phyloP scores from a whole-genome alignment of 2,797 vertebrate species.

The Phaenicophaeus curvirostris region DNA sequence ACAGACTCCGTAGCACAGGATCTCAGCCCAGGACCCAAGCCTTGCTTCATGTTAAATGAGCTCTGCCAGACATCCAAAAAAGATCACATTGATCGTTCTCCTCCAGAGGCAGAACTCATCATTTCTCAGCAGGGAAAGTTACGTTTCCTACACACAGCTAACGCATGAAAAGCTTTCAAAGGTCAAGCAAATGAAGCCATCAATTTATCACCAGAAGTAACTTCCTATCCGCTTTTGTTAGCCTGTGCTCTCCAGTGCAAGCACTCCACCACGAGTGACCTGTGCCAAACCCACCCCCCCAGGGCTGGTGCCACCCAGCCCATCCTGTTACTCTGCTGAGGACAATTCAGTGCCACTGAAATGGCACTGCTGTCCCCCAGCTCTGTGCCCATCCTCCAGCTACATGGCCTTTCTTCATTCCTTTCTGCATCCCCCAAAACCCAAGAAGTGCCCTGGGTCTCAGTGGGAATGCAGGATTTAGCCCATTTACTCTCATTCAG shows the following conservation, averaged over 20 bases:
- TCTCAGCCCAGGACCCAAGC: neutral
- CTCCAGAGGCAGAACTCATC: neutral
- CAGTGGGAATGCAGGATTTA: neutral
- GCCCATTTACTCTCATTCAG: rapidly evolving
- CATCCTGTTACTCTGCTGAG: neutral
- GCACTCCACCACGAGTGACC: neutral
- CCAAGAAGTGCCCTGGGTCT: too few species aligned
- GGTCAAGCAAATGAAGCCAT: slow-evolving; percentile 33
- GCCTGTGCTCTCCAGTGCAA: neutral
- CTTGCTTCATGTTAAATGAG: neutral
- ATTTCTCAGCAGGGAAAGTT: neutral
- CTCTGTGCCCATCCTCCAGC: neutral
- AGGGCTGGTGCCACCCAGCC: neutral
- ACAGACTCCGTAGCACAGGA: neutral
- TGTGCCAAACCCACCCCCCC: neutral
- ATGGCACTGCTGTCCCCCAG: neutral
- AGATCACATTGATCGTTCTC: neutral
- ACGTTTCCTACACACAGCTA: neutral
- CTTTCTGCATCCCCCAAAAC: neutral
- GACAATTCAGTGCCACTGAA: neutral
- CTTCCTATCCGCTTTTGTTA: neutral
- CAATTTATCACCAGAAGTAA: slow-evolving; percentile 1
- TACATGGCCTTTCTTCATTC: rapidly evolving
- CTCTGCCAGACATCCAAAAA: neutral
- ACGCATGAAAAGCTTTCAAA: slow-evolving; percentile 4